Conservation (phyloP, 2,113 vertebrate species). For the Notarius quadriscutis region DNA sequence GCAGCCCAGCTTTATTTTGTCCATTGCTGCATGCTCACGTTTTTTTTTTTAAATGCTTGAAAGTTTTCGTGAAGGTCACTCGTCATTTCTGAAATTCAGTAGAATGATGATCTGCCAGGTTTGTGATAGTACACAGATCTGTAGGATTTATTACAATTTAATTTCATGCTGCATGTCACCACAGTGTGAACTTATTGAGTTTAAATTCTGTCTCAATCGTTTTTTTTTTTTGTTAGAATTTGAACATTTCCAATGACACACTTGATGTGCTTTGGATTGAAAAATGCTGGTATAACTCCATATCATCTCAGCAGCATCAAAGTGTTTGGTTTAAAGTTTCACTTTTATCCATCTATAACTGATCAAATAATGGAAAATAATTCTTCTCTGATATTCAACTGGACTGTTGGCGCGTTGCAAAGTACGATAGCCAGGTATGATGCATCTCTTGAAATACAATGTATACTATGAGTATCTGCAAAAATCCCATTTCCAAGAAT, state of each 20-base stretch:
- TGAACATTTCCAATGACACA: background rate
- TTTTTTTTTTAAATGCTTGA: background rate
- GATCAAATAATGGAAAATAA: background rate
- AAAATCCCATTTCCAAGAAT: too few relatives aligned
- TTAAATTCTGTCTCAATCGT: background rate
- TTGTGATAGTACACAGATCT: background rate
- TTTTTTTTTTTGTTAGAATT: background rate
- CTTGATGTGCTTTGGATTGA: background rate
- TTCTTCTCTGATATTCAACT: background rate
- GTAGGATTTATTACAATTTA: background rate
- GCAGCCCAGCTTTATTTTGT: background rate
- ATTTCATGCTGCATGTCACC: background rate
- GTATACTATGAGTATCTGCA: background rate
- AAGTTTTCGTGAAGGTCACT: background rate
- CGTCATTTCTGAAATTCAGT: background rate
- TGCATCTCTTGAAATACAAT: background rate
- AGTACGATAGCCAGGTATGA: background rate
- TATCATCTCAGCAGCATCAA: background rate
- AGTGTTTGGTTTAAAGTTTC: background rate
- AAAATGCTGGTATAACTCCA: background rate
- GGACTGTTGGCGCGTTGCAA: background rate
- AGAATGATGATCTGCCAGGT: background rate
- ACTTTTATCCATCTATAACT: background rate
- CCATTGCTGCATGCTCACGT: background rate
- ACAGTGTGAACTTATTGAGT: background rate